Conservation (phyloP, 2,113 vertebrate species). For the Donacobius atricapilla region DNA sequence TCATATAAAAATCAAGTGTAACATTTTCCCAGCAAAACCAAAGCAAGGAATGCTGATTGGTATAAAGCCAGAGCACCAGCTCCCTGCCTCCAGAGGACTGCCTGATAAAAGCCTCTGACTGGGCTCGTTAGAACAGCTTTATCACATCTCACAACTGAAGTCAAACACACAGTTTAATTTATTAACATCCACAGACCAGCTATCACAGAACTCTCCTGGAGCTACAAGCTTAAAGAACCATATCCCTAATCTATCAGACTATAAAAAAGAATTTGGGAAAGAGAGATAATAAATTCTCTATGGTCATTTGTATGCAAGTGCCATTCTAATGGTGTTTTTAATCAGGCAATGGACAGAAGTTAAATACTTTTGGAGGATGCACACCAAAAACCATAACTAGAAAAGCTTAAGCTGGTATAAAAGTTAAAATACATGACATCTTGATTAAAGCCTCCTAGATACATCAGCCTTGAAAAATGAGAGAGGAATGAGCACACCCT, state of each 20-base stretch:
- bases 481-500: neutral
- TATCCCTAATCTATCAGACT: neutral
- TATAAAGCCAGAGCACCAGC: neutral
- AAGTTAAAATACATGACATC: neutral
- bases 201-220: neutral
- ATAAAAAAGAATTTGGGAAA: neutral
- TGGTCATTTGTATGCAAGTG: neutral
- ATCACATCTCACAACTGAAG: neutral
- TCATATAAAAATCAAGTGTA: neutral
- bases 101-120: neutral
- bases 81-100: neutral
- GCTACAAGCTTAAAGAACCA: neutral
- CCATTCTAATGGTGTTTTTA: neutral
- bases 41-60: neutral
- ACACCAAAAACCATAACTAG: neutral
- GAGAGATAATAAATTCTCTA: neutral
- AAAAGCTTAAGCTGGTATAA: neutral
- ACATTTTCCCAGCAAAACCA: neutral
- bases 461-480: conserved; percentile 7
- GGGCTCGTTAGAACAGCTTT: neutral
- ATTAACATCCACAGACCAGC: neutral
- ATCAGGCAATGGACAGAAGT: neutral
- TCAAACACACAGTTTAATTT: conserved; percentile 30
- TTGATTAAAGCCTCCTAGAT: conserved; percentile 22
- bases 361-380: neutral